Percentiles rank a stretch among this genome's conserved stretches.
Evolutionary conservation across 37 sponge, comb jelly and placozoan species (phyloP).

Genomic region (Amphimedon queenslandica): DNA sequence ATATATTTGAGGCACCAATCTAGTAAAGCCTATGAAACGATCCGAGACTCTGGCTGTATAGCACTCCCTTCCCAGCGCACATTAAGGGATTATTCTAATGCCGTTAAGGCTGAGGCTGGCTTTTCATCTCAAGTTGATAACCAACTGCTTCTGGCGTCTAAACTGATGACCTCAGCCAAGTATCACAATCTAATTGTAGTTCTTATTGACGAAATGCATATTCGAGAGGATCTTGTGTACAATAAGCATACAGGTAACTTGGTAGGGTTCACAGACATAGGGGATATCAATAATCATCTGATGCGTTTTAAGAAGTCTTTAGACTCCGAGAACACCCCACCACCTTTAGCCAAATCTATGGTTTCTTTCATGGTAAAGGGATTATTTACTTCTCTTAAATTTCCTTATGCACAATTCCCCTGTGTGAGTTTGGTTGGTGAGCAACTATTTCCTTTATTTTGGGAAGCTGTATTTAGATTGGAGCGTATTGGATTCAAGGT

Average conservation of each 20-base stretch:
- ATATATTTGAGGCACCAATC: slow-evolving; percentile 19
- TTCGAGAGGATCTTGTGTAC: neutral
- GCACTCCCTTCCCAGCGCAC: slow-evolving; percentile 24
- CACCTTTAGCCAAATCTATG: neutral
- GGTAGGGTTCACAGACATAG: neutral
- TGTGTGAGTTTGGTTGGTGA: neutral
- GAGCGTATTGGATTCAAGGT: neutral
- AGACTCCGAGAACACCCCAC: neutral
- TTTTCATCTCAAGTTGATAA: neutral
- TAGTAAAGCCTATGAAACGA: slow-evolving; percentile 16
- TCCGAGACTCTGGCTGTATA: slow-evolving; percentile 9
- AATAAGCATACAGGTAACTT: neutral
- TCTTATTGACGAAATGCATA: neutral
- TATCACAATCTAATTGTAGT: neutral
- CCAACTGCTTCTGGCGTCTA: neutral
- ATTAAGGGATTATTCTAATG: neutral
- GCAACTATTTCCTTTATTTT: neutral
- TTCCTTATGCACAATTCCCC: neutral
- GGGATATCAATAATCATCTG: neutral
- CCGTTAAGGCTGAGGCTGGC: neutral
- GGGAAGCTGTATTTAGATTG: neutral
- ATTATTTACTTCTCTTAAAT: neutral
- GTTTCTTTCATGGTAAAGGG: neutral
- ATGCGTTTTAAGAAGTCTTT: neutral
- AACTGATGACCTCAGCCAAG: neutral